These are phyloP conservation scores for Ctenicera cuprea DNA, from an alignment of 2,888 invertebrate genomes.

Conservation along the genomic window DNA sequence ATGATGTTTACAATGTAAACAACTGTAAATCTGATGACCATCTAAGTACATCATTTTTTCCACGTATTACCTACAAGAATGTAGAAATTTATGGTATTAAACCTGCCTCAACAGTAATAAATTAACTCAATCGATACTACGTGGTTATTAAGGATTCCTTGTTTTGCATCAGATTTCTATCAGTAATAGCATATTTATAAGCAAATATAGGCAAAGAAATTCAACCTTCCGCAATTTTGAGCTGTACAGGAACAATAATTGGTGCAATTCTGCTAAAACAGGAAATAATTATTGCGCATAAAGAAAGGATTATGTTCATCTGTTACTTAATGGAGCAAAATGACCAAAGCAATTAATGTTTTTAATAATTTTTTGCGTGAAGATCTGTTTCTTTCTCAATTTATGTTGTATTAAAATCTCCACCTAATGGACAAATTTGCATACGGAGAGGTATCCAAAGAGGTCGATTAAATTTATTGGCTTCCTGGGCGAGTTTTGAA, in stretches of 20 bases:
- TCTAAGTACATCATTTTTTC: neutral
- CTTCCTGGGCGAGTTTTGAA: slow-evolving; percentile 10
- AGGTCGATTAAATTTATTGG: neutral
- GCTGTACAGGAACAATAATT: no score
- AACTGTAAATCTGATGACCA: neutral
- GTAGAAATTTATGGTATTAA: neutral
- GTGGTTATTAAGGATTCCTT: neutral
- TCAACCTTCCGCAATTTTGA: neutral
- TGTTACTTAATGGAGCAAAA: no score
- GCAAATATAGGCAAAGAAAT: neutral
- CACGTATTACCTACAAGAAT: neutral
- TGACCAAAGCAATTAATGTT: no score
- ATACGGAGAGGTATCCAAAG: neutral
- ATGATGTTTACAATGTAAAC: no score
- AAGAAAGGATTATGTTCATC: neutral
- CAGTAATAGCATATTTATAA: neutral
- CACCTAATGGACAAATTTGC: slow-evolving; percentile 4
- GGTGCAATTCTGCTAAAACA: no score
- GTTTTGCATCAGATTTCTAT: neutral
- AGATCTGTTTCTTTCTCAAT: neutral
- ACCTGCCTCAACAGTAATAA: slow-evolving; percentile 3
- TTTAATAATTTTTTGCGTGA: neutral
- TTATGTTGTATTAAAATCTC: neutral
- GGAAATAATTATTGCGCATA: no score
- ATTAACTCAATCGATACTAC: neutral